These are phyloP conservation scores for Miltochrista miniata DNA, from an alignment of 2,888 invertebrate genomes.

Conservation along the genomic window DNA sequence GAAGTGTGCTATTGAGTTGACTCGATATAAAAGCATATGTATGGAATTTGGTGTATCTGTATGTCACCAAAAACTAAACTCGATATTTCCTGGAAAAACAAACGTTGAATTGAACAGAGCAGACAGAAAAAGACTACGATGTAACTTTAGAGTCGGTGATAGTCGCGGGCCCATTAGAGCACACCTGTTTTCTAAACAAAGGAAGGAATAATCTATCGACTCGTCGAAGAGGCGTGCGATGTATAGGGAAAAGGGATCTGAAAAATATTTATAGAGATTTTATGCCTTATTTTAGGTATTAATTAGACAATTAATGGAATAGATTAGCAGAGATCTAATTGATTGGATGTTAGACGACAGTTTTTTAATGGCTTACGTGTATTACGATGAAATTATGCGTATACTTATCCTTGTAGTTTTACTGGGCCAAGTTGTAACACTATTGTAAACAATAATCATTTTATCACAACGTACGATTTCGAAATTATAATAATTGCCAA, in stretches of 20 bases:
- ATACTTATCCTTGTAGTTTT: not conserved
- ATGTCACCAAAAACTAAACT: no score
- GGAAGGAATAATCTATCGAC: conserved; percentile 20
- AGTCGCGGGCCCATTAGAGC: conserved; percentile 21
- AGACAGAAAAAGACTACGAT: conserved; percentile 8
- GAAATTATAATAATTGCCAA: conserved; percentile 4
- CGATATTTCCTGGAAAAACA: not conserved
- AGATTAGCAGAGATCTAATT: no score
- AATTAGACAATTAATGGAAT: no score
- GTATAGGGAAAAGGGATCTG: conserved; percentile 25
- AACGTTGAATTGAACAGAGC: conserved; percentile 9
- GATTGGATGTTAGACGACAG: no score
- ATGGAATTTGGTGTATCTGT: no score
- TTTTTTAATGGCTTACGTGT: no score
- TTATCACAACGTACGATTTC: not conserved
- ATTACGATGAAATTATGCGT: no score
- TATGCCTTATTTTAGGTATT: no score
- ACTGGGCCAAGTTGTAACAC: not conserved
- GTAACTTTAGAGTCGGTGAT: conserved; percentile 18
- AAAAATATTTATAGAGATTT: not conserved
- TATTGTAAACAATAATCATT: not conserved
- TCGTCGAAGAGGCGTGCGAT: conserved; percentile 3
- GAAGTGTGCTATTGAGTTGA: no score
- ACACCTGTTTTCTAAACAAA: conserved; percentile 33
- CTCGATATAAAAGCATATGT: no score